phyloP scores from a whole-genome alignment of 2,888 invertebrate genomes.

The Pseudoips prasinana region DNA sequence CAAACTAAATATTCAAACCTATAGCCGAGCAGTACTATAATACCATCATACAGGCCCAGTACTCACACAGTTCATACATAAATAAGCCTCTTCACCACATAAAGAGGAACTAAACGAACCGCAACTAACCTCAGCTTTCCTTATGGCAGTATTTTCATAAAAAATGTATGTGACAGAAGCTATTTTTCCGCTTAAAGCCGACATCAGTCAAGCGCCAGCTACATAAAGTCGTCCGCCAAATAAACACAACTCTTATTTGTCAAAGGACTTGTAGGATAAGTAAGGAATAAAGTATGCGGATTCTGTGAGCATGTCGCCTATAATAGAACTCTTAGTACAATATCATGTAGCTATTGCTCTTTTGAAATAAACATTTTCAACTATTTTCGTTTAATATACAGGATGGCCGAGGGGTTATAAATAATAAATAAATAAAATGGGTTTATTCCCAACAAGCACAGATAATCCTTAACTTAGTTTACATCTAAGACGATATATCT shows the following conservation, averaged over 20 bases:
- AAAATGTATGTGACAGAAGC: conserved; percentile 39
- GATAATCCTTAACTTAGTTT: too few species aligned
- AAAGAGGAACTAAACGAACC: conserved; percentile 24
- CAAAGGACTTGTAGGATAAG: conserved; percentile 17
- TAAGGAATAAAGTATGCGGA: neutral
- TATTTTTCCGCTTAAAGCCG: conserved; percentile 43
- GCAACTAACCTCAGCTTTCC: conserved; percentile 30
- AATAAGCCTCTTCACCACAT: conserved; percentile 25
- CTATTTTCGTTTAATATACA: too few species aligned
- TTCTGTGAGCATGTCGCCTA: neutral
- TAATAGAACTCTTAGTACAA: too few species aligned
- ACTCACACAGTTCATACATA: conserved; percentile 21
- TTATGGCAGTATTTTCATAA: conserved; percentile 40
- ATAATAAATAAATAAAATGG: too few species aligned
- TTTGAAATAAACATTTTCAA: too few species aligned
- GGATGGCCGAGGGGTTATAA: too few species aligned
- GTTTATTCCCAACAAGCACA: too few species aligned
- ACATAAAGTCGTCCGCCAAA: conserved; percentile 52
- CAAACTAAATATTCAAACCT: too few species aligned
- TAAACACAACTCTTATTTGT: conserved; percentile 48
- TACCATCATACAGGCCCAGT: too few species aligned
- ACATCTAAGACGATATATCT: too few species aligned
- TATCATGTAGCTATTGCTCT: too few species aligned
- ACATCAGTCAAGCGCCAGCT: conserved; percentile 52
- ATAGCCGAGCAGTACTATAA: too few species aligned